Percentiles rank a stretch among this genome's conserved stretches.
Conservation (phyloP, 2,888 invertebrate genomes). For the Caenorhabditis zanzibari region DNA sequence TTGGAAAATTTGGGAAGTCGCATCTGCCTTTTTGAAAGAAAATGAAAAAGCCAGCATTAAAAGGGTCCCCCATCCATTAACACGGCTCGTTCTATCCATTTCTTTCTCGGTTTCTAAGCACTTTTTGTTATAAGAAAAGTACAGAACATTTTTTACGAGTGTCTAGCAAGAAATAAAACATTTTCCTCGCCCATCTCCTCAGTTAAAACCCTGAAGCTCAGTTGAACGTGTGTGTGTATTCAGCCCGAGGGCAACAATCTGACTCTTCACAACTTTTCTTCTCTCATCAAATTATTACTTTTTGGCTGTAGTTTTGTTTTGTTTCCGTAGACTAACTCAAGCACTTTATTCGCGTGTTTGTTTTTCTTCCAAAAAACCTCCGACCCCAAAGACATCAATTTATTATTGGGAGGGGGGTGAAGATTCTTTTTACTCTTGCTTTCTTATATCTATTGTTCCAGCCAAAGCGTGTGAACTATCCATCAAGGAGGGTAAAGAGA, state of each 20-base stretch:
- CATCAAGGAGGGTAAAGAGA: slow-evolving; percentile 36
- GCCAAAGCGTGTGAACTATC: slow-evolving; percentile 60
- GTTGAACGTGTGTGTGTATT: slow-evolving; percentile 63
- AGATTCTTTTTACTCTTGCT: slow-evolving; percentile 44
- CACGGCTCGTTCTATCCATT: slow-evolving; percentile 6
- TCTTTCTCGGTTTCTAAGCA: slow-evolving; percentile 42
- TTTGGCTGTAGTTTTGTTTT: slow-evolving; percentile 57
- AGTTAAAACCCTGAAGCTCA: slow-evolving; percentile 40
- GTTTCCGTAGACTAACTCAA: slow-evolving; percentile 22
- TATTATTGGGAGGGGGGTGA: slow-evolving; percentile 48
- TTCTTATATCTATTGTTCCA: slow-evolving; percentile 54
- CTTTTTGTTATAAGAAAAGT: slow-evolving; percentile 37
- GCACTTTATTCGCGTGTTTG: slow-evolving; percentile 30
- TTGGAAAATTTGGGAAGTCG: slow-evolving; percentile 11
- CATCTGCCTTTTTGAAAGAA: slow-evolving; percentile 33
- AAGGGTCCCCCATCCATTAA: slow-evolving; percentile 39
- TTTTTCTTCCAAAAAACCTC: slow-evolving; percentile 35
- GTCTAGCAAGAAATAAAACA: slow-evolving; percentile 41
- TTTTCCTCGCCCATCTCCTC: slow-evolving; percentile 24
- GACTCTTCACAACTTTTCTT: slow-evolving; percentile 49
- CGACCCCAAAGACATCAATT: slow-evolving; percentile 21
- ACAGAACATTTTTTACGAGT: slow-evolving; percentile 48
- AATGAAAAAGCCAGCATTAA: slow-evolving; percentile 27
- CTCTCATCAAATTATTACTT: slow-evolving; percentile 62
- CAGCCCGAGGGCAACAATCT: slow-evolving; percentile 64